Conservation (phyloP, 2,113 vertebrate genomes). For the Seriola aureovittata region DNA sequence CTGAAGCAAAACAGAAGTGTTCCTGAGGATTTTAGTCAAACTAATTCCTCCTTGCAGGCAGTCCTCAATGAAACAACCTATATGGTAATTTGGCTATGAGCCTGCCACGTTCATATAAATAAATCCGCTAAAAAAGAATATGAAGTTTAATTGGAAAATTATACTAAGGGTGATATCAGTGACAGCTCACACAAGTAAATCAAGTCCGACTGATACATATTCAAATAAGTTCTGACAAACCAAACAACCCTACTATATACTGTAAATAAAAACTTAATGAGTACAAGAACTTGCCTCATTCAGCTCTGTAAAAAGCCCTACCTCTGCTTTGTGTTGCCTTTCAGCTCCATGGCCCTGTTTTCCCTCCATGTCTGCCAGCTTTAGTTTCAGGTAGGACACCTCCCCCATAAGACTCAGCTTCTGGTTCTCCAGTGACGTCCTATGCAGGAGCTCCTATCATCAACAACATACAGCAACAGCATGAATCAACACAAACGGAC, state of each 20-base stretch:
- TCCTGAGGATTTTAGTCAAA: constrained; percentile 27
- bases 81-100: background rate
- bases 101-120: background rate
- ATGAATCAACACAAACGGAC: constrained; percentile 37
- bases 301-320: constrained; percentile 64
- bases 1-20: constrained; percentile 18
- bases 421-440: constrained; percentile 93
- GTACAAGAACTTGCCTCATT: background rate
- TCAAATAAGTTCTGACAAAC: constrained; percentile 4
- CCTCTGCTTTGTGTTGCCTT: constrained; percentile 96
- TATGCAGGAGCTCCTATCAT: constrained; percentile 92
- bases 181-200: background rate
- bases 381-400: constrained; percentile 95
- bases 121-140: background rate
- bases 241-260: background rate
- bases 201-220: background rate
- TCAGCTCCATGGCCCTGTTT: constrained; percentile 90
- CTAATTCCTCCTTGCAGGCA: constrained; percentile 29
- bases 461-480: constrained; percentile 56
- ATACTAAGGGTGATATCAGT: background rate
- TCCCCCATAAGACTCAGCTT: constrained; percentile 95
- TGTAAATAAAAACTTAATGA: constrained; percentile 6
- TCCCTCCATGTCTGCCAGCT: constrained; percentile 94
- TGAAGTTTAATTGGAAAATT: background rate
- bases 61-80: background rate